Evolutionary conservation across 2,797 vertebrate genomes (phyloP).

Genomic region (Phoxinus dragarum): DNA sequence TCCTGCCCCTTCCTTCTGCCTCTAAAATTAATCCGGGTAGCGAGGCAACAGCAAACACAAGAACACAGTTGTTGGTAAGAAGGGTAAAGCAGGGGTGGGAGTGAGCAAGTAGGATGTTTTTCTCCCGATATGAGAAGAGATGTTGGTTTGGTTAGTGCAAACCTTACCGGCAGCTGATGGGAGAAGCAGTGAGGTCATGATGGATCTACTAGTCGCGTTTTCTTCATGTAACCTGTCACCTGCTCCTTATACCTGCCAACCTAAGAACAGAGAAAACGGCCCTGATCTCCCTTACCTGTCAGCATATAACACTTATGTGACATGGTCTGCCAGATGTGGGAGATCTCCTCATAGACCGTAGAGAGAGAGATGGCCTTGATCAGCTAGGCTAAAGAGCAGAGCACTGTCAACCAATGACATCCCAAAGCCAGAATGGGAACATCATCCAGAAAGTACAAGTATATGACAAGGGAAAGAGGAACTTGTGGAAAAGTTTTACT

Average conservation of each 20-base stretch:
- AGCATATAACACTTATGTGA: slow-evolving; percentile 68
- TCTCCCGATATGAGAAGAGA: neutral
- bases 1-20: slow-evolving; percentile 64
- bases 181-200: slow-evolving; percentile 22
- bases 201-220: slow-evolving; percentile 45
- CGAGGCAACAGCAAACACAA: slow-evolving; percentile 67
- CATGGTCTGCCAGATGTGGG: slow-evolving; percentile 64
- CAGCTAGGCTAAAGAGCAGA: slow-evolving; percentile 70
- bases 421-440: slow-evolving; percentile 56
- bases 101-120: slow-evolving; percentile 32
- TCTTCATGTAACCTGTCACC: slow-evolving; percentile 56
- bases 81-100: slow-evolving; percentile 29
- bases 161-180: neutral
- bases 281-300: slow-evolving; percentile 70
- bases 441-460: slow-evolving; percentile 41
- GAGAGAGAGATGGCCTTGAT: slow-evolving; percentile 75
- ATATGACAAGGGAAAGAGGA: slow-evolving; percentile 52
- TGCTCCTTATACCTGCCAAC: slow-evolving; percentile 51
- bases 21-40: slow-evolving; percentile 67
- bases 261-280: slow-evolving; percentile 45
- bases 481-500: slow-evolving; percentile 45
- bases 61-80: slow-evolving; percentile 50
- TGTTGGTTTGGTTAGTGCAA: slow-evolving; percentile 36
- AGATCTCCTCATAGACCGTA: slow-evolving; percentile 67
- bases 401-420: slow-evolving; percentile 76